Evolutionary conservation across 2,113 vertebrate genomes (phyloP).

Genomic region (Nannospalax galili): DNA sequence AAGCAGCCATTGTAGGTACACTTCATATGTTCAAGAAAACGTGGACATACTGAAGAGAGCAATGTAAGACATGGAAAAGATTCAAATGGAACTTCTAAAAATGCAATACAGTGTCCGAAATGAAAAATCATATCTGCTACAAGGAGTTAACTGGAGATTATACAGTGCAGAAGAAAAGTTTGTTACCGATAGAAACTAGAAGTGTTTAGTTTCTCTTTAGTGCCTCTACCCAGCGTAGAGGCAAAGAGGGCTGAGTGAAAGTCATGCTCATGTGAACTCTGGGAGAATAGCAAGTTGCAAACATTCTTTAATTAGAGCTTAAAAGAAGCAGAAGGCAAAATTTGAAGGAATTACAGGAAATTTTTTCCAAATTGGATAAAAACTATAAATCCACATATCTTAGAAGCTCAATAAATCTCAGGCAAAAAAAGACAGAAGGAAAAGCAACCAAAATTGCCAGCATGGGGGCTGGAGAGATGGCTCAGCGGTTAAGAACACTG

Average conservation of each 20-base stretch:
- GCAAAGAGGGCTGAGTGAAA: not conserved
- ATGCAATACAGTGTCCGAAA: not conserved
- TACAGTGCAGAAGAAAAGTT: not conserved
- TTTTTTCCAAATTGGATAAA: not conserved
- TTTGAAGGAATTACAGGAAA: not conserved
- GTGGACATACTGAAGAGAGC: not conserved
- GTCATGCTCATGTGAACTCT: not conserved
- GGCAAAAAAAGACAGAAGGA: not conserved
- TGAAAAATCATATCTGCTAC: not conserved
- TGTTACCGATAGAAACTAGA: not conserved
- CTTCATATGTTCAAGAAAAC: not conserved
- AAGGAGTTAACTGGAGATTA: not conserved
- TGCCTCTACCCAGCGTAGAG: not conserved
- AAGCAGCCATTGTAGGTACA: not conserved
- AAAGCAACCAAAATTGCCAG: not conserved
- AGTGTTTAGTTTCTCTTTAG: too few species aligned
- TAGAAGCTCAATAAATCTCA: not conserved
- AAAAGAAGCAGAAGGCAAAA: not conserved
- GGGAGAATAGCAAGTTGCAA: not conserved
- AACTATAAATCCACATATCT: constrained; percentile 1
- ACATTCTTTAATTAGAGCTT: not conserved
- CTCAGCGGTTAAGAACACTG: too few species aligned
- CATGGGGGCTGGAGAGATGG: too few species aligned
- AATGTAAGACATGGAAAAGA: not conserved
- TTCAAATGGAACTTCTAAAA: not conserved